Conservation (phyloP, 1,140 invertebrate genomes). For the Calephelis nemesis region DNA sequence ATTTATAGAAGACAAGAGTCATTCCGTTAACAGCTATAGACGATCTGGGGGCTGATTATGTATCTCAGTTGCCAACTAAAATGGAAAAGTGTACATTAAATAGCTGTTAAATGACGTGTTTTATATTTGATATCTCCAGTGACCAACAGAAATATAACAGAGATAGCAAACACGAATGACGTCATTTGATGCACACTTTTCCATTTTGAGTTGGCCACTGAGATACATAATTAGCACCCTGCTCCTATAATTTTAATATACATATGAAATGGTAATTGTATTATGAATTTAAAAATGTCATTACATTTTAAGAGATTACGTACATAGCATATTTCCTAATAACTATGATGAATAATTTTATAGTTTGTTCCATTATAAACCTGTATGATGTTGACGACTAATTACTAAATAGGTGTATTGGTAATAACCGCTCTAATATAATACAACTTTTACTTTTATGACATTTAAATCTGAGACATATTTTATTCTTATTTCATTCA, state of each 20-base stretch:
- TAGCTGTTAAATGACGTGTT: too few species aligned
- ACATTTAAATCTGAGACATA: not conserved
- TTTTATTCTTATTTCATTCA: not conserved
- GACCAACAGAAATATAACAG: too few species aligned
- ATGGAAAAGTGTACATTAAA: too few species aligned
- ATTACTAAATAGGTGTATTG: not conserved
- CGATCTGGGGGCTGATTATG: not conserved
- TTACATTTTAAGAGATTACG: conserved; percentile 10
- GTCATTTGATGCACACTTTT: too few species aligned
- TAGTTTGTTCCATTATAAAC: conserved; percentile 14
- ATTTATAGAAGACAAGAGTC: not conserved
- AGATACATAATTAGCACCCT: not conserved
- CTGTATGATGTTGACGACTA: conserved; percentile 2
- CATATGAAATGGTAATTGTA: conserved; percentile 1
- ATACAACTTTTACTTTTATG: not conserved
- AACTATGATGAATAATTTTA: conserved; percentile 10
- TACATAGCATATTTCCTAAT: conserved; percentile 9
- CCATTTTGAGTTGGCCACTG: too few species aligned
- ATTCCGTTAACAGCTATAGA: not conserved
- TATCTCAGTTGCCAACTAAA: too few species aligned
- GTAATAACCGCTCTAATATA: not conserved
- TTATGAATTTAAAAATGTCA: conserved; percentile 3
- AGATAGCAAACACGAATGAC: too few species aligned
- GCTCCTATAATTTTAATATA: conserved; percentile 1
- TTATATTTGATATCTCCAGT: too few species aligned